Base-by-base conservation (phyloP, 2,113 vertebrate species). In the Oncorhynchus clarkii region DNA sequence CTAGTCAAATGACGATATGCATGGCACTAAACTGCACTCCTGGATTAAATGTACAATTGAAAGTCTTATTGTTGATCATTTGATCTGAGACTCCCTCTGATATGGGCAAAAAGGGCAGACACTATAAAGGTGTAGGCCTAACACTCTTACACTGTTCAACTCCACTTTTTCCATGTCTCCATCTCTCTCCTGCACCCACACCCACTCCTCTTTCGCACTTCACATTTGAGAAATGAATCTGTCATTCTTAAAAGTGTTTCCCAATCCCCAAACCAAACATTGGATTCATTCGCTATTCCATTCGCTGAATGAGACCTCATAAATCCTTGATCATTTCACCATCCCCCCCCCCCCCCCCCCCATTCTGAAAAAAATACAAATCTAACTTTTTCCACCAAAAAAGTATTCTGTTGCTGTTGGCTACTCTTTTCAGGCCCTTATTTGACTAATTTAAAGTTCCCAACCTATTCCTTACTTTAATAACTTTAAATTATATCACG, bases 311-410 rank as follows among this genome's bases (percentile, higher is more conserved):
- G n/a, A 71, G 67, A 74, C 45, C 62, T 66, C 67, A 71, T 77
- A 69, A 77, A 77, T 74, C 79, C 72, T 51, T 2, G 74, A 65
- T 74, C 62, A 73, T 80, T 77, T 80, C 70, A 67, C 74, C 26
- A 24, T 13, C 67, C 16, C 13, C 26, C 67, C 67, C 16, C 13
- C 67, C 16, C 13, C 26, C 67, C 67, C 16, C 13, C 18, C 24
- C 20, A 48, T 20, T 22, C 70, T 29, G 54, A 6, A 26, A 31
- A 71, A 26, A 18, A 54, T 39, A 54, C 59, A 67, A 72, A 59
- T 27, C 22, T 16, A 29, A 20, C n/a, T 18, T 60, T 49, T 70
- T 70, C 26, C 24, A 12, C 71, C 71, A 34, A 18, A 72, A 67
- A 34, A 26, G 22, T 57, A 14, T 59, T n/a, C 31, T 18, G 54